Conservation (phyloP, 2,888 invertebrate genomes). For the Pinctada fucata region DNA sequence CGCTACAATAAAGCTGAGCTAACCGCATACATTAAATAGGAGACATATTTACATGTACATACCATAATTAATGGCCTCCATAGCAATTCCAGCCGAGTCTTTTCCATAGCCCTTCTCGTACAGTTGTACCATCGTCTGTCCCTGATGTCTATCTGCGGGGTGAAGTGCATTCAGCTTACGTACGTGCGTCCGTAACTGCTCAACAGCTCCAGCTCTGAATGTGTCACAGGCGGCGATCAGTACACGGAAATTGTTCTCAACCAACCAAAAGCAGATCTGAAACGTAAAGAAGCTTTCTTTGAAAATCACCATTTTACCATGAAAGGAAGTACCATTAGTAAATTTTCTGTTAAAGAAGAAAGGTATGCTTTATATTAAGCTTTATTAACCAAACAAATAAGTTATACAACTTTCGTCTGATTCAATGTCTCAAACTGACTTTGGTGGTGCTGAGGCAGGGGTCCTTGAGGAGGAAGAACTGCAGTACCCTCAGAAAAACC, state of each 20-base stretch:
- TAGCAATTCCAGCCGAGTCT: conserved; percentile 98
- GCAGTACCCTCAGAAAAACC: too few relatives aligned
- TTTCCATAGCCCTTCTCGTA: conserved; percentile 99
- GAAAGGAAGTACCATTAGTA: too few relatives aligned
- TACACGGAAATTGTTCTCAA: conserved; percentile 96
- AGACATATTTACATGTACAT: conserved; percentile 16
- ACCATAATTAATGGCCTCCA: conserved; percentile 94
- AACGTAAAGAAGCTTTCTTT: background rate
- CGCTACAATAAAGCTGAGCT: too few relatives aligned
- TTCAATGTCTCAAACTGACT: too few relatives aligned
- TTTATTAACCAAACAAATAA: too few relatives aligned
- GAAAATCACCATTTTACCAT: background rate
- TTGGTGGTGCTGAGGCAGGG: too few relatives aligned
- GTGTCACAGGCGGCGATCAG: conserved; percentile 99
- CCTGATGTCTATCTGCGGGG: conserved; percentile 85
- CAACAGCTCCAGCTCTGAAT: conserved; percentile 99
- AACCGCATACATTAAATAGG: too few relatives aligned
- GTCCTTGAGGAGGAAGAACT: too few relatives aligned
- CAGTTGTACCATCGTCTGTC: conserved; percentile 90
- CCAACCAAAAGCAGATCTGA: conserved; percentile 97
- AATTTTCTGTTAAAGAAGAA: too few relatives aligned
- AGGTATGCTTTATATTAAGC: too few relatives aligned
- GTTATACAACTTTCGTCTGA: too few relatives aligned
- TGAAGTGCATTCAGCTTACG: conserved; percentile 95
- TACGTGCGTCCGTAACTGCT: conserved; percentile 96